A percentile compares a stretch with the other conserved stretches of the same genome.
phyloP scores from a whole-genome alignment of 2,797 vertebrate genomes.

The Phataginus tricuspis region DNA sequence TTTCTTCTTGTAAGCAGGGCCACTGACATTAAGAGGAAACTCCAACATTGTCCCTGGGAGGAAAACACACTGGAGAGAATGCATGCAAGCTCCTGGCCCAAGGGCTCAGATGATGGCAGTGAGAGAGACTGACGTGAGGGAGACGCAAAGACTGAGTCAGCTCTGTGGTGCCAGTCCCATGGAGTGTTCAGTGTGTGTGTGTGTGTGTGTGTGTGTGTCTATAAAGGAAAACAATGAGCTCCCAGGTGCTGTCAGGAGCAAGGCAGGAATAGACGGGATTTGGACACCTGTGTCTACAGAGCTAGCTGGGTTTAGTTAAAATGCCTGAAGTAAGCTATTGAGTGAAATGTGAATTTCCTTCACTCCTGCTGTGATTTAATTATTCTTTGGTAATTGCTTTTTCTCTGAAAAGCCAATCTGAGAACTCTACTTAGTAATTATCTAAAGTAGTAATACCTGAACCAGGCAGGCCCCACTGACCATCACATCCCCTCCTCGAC shows the following conservation, averaged over 20 bases:
- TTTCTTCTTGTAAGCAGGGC: background rate
- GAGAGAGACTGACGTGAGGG: no score
- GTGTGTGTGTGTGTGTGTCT: background rate
- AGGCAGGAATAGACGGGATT: background rate
- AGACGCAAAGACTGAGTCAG: no score
- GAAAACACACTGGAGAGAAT: background rate
- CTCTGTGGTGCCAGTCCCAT: background rate
- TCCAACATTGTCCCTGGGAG: background rate
- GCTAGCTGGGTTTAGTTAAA: background rate
- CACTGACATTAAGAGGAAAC: background rate
- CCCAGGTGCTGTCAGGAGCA: background rate
- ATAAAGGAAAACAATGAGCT: background rate
- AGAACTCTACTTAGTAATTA: background rate
- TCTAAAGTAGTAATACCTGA: background rate
- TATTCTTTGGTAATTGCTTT: constrained; percentile 30
- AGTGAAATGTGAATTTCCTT: background rate
- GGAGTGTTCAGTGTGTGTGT: background rate
- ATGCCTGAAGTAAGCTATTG: background rate
- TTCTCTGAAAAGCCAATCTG: background rate
- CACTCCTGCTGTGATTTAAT: constrained; percentile 9
- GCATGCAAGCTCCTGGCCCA: rapidly evolving
- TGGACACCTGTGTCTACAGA: background rate
- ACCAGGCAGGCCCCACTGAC: background rate
- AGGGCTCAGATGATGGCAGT: no score
- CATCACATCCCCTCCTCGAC: rapidly evolving